Evolutionary conservation across 2,797 vertebrate genomes (phyloP).

Genomic region (Brachyalestes nurse): DNA sequence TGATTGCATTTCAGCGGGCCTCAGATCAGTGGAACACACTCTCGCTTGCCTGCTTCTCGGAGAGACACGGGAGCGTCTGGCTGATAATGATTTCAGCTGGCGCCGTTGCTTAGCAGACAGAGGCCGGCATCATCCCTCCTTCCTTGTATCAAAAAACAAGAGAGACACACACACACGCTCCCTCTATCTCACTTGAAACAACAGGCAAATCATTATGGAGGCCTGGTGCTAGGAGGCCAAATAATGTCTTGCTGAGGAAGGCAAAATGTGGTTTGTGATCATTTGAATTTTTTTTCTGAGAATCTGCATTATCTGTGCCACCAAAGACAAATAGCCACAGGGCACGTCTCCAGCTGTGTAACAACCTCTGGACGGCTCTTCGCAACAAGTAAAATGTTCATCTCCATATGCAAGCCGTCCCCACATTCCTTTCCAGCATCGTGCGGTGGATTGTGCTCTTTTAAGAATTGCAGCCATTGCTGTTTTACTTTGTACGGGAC

Average conservation of each 20-base stretch:
- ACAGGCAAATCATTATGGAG: constrained; percentile 1
- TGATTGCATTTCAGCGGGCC: constrained; percentile 46
- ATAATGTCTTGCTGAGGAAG: constrained; percentile 26
- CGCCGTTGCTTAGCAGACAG: constrained; percentile 45
- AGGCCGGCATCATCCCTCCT: constrained; percentile 40
- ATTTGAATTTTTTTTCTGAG: not conserved
- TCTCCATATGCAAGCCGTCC: not conserved
- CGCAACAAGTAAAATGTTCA: not conserved
- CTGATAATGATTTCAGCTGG: constrained; percentile 55
- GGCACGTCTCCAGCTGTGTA: not conserved
- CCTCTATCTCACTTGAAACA: constrained; percentile 20
- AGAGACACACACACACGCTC: constrained; percentile 21
- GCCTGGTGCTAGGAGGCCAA: not conserved
- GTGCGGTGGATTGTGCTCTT: not conserved
- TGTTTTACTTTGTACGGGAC: constrained; percentile 20
- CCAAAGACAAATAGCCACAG: constrained; percentile 13
- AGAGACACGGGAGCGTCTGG: constrained; percentile 23
- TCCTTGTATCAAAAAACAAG: constrained; percentile 14
- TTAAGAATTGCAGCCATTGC: not conserved
- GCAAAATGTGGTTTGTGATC: not conserved
- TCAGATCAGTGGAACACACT: constrained; percentile 29
- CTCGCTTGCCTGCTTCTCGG: constrained; percentile 16
- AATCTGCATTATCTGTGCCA: constrained; percentile 4
- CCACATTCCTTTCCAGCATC: not conserved
- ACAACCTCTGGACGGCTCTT: not conserved